A percentile compares a stretch with the other conserved stretches of the same genome.
Evolutionary conservation across 1,140 invertebrate genomes (phyloP).

Genomic region (Nephila pilipes): DNA sequence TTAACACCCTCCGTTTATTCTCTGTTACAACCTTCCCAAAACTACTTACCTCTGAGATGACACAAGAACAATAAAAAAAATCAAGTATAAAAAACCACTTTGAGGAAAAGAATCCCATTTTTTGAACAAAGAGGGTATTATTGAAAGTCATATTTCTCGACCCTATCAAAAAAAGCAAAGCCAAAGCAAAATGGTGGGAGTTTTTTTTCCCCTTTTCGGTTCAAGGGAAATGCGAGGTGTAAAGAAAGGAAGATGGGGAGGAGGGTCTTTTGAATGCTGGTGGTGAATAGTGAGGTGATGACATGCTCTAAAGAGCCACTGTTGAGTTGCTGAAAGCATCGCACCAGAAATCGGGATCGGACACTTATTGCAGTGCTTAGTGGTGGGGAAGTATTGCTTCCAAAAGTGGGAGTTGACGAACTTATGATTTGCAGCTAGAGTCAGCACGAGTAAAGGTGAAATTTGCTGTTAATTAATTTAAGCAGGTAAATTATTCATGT

Average conservation of each 20-base stretch:
- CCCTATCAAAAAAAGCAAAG: constrained; percentile 21
- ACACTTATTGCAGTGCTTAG: not conserved
- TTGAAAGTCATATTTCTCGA: constrained; percentile 34
- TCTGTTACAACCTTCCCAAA: not conserved
- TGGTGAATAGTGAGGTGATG: constrained; percentile 42
- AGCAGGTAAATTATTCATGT: too few relatives aligned
- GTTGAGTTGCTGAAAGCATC: constrained; percentile 32
- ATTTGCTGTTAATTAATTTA: too few relatives aligned
- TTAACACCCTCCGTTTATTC: not conserved
- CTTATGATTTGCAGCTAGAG: not conserved
- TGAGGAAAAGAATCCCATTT: constrained; percentile 15
- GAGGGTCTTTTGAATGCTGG: constrained; percentile 36
- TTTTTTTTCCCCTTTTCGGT: not conserved
- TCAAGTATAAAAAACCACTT: not conserved
- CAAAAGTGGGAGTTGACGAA: not conserved
- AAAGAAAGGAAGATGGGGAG: constrained; percentile 2
- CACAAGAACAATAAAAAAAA: constrained; percentile 23
- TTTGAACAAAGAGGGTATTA: constrained; percentile 22
- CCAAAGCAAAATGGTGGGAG: not conserved
- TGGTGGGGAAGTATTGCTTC: not conserved
- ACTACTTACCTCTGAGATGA: constrained; percentile 16
- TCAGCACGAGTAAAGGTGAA: too few relatives aligned
- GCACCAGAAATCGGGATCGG: constrained; percentile 1
- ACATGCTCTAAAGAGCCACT: constrained; percentile 47
- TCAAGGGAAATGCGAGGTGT: constrained; percentile 28